A percentile compares a stretch with the other conserved stretches of the same genome.
These are phyloP conservation scores for Brachyptera putata DNA, from an alignment of 2,888 invertebrate genomes.

Conservation along the genomic window DNA sequence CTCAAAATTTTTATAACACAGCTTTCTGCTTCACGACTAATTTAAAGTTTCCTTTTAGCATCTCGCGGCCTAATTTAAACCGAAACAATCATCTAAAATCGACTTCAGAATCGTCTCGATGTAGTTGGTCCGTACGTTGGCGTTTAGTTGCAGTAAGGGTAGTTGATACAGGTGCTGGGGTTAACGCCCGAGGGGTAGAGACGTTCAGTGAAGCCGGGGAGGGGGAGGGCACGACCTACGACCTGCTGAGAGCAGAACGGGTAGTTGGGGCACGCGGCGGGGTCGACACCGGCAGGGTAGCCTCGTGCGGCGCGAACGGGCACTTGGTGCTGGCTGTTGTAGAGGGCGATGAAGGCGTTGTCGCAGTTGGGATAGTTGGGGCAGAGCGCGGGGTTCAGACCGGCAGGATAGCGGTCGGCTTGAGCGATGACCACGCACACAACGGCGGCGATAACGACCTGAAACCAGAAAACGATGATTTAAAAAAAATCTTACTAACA, in stretches of 20 bases:
- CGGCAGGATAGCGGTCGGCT: slow-evolving; percentile 53
- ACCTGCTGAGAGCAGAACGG: slow-evolving; percentile 48
- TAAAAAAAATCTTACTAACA: too few species aligned
- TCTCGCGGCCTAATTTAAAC: too few species aligned
- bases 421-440: slow-evolving; percentile 38
- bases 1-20: too few species aligned
- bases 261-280: slow-evolving; percentile 57
- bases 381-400: slow-evolving; percentile 55
- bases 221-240: slow-evolving; percentile 39
- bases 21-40: too few species aligned
- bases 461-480: too few species aligned
- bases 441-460: slow-evolving; percentile 24
- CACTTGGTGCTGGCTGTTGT: slow-evolving; percentile 33
- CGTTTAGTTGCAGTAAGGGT: slow-evolving; percentile 49
- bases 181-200: slow-evolving; percentile 49
- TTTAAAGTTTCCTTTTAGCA: too few species aligned
- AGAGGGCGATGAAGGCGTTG: slow-evolving; percentile 46
- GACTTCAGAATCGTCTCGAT: too few species aligned
- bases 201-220: slow-evolving; percentile 48
- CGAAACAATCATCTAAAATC: too few species aligned
- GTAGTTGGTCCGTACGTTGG: too few species aligned
- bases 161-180: slow-evolving; percentile 48
- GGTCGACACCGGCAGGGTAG: slow-evolving; percentile 53
- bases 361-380: slow-evolving; percentile 57
- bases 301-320: slow-evolving; percentile 35